Evolutionary conservation across 35 echinoderm and acorn worm genomes (phyloP), one percentile per base, ranked within the genome.

Genomic region (Hemicentrotus pulcherrimus): DNA sequence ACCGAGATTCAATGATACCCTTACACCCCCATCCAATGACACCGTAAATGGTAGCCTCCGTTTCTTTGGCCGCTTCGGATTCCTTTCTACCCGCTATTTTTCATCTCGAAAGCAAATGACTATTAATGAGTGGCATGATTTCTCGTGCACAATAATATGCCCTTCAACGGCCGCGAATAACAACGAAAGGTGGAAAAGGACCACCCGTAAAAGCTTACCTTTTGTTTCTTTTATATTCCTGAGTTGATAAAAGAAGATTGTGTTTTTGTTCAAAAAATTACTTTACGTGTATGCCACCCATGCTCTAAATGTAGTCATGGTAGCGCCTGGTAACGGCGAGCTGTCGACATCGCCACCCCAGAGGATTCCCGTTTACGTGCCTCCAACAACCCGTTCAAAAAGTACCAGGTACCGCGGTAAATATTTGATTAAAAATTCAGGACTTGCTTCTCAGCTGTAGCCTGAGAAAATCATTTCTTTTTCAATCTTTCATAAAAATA

Each of bases 351-450:
- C 11, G 32, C 86, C 46, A 13, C 46, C 88, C 88, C 32, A 16
- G 32, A 33, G 88, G 88, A 90, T 19, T 8, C 32, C 32, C 32
- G 46, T 45, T 15, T 90, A 47, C 88, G 88, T 90, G 88, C 88
- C 46, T 32, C 33, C 88, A 13, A 90, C 88, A 90, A 90, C 31
- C 88, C 32, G 32, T 28, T 24, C 50, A 14, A 78, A 78, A 78
- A n/a, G 28, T 78, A 78, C 65, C 28, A 28, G 65, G 65, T 78
- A 78, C 65, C 22, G 65, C 65, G 32, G 88, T 90, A 33, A 90
- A 90, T 90, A 90, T 90, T 90, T 90, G 88, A 78, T 78, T 78
- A n/a, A n/a, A 55, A 78, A 78, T 78, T 78, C 22, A n/a, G 65
- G 65, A 78, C 65, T 22, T 78, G 65, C 19, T 28, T 78, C 28